Evolutionary conservation across 2,888 invertebrate genomes (phyloP).

Genomic region (Noctua janthina): DNA sequence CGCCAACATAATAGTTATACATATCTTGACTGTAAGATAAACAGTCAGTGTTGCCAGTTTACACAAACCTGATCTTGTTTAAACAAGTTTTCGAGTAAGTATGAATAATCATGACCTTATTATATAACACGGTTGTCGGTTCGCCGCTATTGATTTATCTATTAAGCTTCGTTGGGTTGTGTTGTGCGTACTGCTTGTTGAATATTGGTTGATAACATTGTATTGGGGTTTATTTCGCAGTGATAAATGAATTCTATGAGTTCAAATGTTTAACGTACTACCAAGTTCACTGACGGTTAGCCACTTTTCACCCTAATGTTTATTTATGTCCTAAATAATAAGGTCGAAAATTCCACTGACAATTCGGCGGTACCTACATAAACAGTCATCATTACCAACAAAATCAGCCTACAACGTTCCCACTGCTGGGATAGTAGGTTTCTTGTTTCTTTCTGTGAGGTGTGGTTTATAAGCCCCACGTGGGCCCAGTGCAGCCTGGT

Average conservation of each 20-base stretch:
- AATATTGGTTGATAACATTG: not conserved
- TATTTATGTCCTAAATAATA: no score
- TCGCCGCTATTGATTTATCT: conserved; percentile 44
- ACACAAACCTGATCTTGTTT: conserved; percentile 59
- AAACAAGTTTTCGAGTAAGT: conserved; percentile 51
- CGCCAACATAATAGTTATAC: conserved; percentile 26
- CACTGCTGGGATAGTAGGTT: no score
- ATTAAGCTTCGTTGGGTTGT: not conserved
- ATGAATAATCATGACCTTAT: conserved; percentile 62
- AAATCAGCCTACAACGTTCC: no score
- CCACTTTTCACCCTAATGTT: no score
- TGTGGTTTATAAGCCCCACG: no score
- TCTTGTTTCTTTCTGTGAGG: no score
- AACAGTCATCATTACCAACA: no score
- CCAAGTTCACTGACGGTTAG: no score
- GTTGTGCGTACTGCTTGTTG: not conserved
- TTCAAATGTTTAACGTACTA: no score
- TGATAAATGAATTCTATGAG: not conserved
- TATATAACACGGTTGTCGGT: conserved; percentile 15
- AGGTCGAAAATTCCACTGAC: no score
- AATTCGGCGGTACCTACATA: no score
- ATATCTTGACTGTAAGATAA: conserved; percentile 53
- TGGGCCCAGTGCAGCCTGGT: no score
- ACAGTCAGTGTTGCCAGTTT: conserved; percentile 51
- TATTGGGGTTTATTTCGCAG: not conserved